These are phyloP conservation scores for Solea senegalensis DNA, from an alignment of 2,113 vertebrate species.

Conservation along the genomic window DNA sequence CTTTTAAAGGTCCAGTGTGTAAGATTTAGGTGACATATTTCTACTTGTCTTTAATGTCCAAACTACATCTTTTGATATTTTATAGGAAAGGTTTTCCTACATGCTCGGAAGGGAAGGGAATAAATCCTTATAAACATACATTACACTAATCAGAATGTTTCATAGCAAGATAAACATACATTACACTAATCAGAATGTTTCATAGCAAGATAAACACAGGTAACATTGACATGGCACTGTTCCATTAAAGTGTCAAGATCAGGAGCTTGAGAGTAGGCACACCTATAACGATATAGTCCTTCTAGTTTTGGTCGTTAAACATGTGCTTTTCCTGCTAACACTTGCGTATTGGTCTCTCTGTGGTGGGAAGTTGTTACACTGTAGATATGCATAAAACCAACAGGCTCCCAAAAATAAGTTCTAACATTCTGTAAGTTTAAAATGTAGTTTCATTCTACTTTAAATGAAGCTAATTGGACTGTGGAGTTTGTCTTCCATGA, in stretches of 20 bases:
- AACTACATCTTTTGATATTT: too few species aligned
- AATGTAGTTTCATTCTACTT: too few species aligned
- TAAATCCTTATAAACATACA: too few species aligned
- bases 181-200: neutral
- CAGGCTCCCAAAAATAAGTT: too few species aligned
- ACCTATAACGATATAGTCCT: neutral
- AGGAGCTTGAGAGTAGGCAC: neutral
- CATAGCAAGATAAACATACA: neutral
- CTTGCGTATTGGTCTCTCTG: neutral
- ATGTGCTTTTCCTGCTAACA: neutral
- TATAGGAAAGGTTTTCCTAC: too few species aligned
- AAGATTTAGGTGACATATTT: too few species aligned
- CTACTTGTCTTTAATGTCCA: too few species aligned
- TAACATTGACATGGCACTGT: neutral
- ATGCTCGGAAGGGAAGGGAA: too few species aligned
- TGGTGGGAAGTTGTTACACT: neutral
- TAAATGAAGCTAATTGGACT: too few species aligned
- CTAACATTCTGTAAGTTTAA: too few species aligned
- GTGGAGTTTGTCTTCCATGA: too few species aligned
- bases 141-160: neutral
- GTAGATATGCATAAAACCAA: neutral
- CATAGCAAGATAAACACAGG: neutral
- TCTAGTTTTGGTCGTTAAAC: neutral
- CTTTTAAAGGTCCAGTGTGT: too few species aligned
- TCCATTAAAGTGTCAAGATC: neutral